Evolutionary conservation across 1,140 invertebrate species (phyloP).

Genomic region (Melanaphis sacchari): DNA sequence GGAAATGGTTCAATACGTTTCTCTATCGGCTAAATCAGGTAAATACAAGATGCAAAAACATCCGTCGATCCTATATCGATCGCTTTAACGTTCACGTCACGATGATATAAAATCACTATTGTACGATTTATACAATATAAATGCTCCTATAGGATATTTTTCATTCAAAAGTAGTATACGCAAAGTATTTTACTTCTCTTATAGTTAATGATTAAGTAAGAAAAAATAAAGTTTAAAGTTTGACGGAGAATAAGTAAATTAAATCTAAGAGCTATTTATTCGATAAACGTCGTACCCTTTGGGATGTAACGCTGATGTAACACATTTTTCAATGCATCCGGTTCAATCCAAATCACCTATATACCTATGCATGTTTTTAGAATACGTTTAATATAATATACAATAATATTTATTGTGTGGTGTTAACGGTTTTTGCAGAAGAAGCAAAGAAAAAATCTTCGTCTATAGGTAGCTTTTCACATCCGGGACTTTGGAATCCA

Average conservation of each 20-base stretch:
- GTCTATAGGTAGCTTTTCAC: background rate
- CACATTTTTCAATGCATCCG: background rate
- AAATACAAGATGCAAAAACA: background rate
- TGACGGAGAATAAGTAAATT: no score
- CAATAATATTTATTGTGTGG: background rate
- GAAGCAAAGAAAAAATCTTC: background rate
- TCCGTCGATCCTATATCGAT: background rate
- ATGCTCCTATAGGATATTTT: no score
- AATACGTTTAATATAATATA: background rate
- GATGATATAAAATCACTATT: no score
- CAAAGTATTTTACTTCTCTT: no score
- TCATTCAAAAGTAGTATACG: no score
- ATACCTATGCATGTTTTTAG: background rate
- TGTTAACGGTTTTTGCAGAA: background rate
- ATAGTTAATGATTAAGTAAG: no score
- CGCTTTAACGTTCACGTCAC: no score
- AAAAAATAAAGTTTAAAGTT: no score
- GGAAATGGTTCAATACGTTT: slow-evolving; percentile 62
- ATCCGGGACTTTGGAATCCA: slow-evolving; percentile 9
- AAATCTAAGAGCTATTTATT: no score
- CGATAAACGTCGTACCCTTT: no score
- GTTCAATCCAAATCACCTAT: background rate
- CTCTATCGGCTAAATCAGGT: background rate
- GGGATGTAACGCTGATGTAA: no score
- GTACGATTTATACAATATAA: no score